Percentiles rank a stretch among this genome's conserved stretches.
phyloP scores from a whole-genome alignment of 2,113 vertebrate species.

The Ciconia maguari region DNA sequence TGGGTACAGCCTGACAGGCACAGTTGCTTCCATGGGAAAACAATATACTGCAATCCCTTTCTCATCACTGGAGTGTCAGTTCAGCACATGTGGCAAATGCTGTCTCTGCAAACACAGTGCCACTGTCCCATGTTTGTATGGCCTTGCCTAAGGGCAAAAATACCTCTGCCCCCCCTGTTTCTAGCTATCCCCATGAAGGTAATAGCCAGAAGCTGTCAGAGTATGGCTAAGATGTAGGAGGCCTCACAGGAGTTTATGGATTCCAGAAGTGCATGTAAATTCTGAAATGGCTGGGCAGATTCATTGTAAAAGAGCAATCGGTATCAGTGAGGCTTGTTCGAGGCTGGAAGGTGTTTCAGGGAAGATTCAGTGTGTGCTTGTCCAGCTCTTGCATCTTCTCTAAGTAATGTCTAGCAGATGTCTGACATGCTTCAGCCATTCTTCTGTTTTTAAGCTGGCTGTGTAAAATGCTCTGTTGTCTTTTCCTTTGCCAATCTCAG shows the following conservation, averaged over 20 bases:
- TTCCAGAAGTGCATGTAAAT: not conserved
- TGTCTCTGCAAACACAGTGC: not conserved
- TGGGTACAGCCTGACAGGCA: not conserved
- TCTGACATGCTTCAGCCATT: not conserved
- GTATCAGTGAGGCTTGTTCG: not conserved
- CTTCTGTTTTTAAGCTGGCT: not conserved
- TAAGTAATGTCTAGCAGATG: fast-evolving
- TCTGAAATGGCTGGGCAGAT: not conserved
- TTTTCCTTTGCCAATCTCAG: not conserved
- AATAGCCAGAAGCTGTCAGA: not conserved
- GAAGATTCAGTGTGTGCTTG: not conserved
- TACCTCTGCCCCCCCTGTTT: not conserved
- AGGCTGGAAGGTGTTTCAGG: not conserved
- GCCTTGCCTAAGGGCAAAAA: fast-evolving
- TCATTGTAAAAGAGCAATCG: fast-evolving
- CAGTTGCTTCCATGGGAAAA: not conserved
- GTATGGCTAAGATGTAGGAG: fast-evolving
- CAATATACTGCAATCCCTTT: not conserved
- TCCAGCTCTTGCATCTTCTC: not conserved
- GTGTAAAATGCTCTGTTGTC: not conserved
- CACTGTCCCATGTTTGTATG: fast-evolving
- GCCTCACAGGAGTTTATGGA: fast-evolving
- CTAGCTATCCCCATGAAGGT: fast-evolving
- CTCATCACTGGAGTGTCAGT: not conserved
- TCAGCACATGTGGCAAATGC: not conserved